phyloP scores from a whole-genome alignment of 2,888 invertebrate genomes.

The Thumatha senex region DNA sequence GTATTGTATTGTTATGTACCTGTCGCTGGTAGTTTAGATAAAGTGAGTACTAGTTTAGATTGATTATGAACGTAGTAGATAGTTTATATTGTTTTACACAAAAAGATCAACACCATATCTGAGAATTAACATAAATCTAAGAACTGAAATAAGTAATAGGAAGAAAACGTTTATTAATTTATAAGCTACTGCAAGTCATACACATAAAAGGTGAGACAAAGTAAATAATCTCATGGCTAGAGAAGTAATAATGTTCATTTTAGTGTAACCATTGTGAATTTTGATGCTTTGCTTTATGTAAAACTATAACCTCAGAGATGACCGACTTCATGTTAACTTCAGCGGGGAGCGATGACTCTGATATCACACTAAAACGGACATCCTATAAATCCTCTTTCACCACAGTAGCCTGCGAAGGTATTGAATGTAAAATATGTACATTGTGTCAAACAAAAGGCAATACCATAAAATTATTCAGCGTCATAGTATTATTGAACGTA shows the following conservation, averaged over 20 bases:
- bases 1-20: slow-evolving; percentile 52
- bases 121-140: slow-evolving; percentile 23
- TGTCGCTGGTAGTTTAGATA: slow-evolving; percentile 58
- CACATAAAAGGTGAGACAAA: slow-evolving; percentile 48
- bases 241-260: slow-evolving; percentile 17
- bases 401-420: slow-evolving; percentile 30
- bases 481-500: slow-evolving; percentile 41
- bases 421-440: slow-evolving; percentile 50
- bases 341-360: slow-evolving; percentile 20
- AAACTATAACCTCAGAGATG: too few relatives aligned
- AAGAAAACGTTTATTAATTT: slow-evolving; percentile 62
- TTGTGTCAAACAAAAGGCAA: slow-evolving; percentile 68
- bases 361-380: slow-evolving; percentile 30
- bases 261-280: slow-evolving; percentile 11
- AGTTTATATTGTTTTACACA: slow-evolving; percentile 25
- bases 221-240: slow-evolving; percentile 38
- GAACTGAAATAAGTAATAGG: slow-evolving; percentile 43
- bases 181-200: slow-evolving; percentile 58
- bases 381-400: slow-evolving; percentile 34
- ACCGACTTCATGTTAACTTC: background rate
- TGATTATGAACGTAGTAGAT: slow-evolving; percentile 13
- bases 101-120: slow-evolving; percentile 19
- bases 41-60: slow-evolving; percentile 47
- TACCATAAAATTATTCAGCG: slow-evolving; percentile 65
- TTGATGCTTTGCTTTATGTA: background rate